phyloP scores from a whole-genome alignment of 2,113 vertebrate species.

The Toxostoma redivivum region DNA sequence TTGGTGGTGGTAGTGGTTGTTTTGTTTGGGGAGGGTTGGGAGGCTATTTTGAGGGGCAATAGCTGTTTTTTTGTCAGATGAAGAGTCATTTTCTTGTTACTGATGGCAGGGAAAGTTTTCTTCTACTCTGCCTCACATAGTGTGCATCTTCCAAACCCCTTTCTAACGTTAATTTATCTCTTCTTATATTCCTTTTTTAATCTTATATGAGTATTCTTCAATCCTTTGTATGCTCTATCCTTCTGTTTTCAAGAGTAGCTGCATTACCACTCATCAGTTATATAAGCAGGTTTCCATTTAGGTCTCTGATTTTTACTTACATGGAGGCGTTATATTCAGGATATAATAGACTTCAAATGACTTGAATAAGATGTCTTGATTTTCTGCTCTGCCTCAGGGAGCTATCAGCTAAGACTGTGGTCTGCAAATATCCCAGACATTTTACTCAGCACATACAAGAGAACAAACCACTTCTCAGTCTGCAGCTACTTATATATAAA shows the following conservation, averaged over 20 bases:
- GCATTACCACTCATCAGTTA: not conserved
- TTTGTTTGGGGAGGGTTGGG: not conserved
- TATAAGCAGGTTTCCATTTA: not conserved
- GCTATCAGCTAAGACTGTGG: not conserved
- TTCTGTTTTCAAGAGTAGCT: not conserved
- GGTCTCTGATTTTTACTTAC: not conserved
- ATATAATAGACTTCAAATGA: not conserved
- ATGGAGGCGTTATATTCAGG: not conserved
- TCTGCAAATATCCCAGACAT: not conserved
- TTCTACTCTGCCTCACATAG: not conserved
- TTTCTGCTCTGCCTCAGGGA: not conserved
- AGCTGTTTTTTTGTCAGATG: not conserved
- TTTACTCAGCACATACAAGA: not conserved
- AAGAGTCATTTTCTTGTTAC: not conserved
- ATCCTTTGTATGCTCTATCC: not conserved
- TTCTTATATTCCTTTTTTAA: not conserved
- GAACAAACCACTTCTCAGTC: not conserved
- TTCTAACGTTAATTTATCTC: not conserved
- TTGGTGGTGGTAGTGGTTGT: not conserved
- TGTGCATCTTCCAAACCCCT: not conserved
- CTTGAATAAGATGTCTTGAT: not conserved
- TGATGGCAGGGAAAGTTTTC: not conserved
- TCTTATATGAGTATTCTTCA: not conserved
- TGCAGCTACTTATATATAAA: not conserved
- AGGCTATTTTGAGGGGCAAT: not conserved